Evolutionary conservation across 2,888 invertebrate genomes (phyloP), one percentile per base, ranked within the genome.

Genomic region (Anorthoa munda): DNA sequence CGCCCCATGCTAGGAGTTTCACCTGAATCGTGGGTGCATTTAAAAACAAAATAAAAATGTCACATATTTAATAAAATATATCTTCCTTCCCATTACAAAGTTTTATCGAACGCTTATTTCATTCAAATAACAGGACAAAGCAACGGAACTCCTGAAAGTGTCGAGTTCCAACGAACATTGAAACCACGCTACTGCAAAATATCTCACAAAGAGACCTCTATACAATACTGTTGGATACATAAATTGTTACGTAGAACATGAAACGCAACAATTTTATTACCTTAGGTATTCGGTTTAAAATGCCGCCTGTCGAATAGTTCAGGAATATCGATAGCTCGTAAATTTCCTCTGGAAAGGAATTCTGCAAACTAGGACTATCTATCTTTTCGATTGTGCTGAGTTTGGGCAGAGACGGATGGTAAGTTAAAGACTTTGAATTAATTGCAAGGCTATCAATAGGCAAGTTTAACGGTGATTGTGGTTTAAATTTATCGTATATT

Each of bases 221-320:
- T 66, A 72, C 71, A 85, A 71, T 50, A 75, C 51, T 46, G 53
- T 59, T 72, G 68, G 31, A n/a, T 65, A 18, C 26, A 26, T 64
- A 51, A 26, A 46, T 53, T 13, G 39, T 63, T 77, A 66, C 66
- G 46, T 58, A 71, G 23, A 39, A 59, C 56, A 63, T 59, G 58
- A 48, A 64, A 59, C 31, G 63, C 50, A 53, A 65, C 72, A 67
- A 67, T 82, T 84, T 77, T 77, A 79, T 80, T 82, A 66, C 76
- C 79, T 72, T 74, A 72, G 75, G 83, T 77, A 81, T 82, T 75
- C 77, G 64, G 73, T 85, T 79, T 84, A 83, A 83, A 86, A 83
- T 75, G 72, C 73, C 59, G 13, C 68, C 56, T 61, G 61, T 80
- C 76, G 53, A 76, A 83, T 84, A 81, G 81, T 75, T 81, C 59